A percentile compares a stretch with the other conserved stretches of the same genome.
phyloP scores from a whole-genome alignment of 1,140 invertebrate species.

The Atta texana region DNA sequence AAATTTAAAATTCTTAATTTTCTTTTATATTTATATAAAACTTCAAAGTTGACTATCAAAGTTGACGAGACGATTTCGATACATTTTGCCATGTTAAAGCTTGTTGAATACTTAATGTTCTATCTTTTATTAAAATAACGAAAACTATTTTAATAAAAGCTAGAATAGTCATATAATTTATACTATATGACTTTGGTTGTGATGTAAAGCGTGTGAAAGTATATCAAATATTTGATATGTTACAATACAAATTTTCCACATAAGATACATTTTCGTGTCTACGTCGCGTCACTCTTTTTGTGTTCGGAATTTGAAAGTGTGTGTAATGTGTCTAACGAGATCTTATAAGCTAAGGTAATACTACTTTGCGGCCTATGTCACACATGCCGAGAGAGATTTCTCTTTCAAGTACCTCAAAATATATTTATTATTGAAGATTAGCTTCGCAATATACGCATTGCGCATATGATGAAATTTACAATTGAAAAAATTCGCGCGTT shows the following conservation, averaged over 20 bases:
- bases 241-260: not conserved
- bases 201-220: not conserved
- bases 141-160: constrained; percentile 64
- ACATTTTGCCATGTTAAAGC: constrained; percentile 48
- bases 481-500: not conserved
- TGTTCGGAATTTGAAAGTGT: constrained; percentile 22
- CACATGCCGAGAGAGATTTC: constrained; percentile 1
- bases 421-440: constrained; percentile 44
- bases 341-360: constrained; percentile 22
- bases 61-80: not conserved
- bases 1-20: constrained; percentile 10
- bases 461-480: constrained; percentile 29
- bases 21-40: constrained; percentile 44
- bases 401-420: constrained; percentile 32
- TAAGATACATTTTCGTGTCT: not conserved
- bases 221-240: not conserved
- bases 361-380: constrained; percentile 19
- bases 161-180: constrained; percentile 29
- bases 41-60: not conserved
- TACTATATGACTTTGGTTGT: not conserved
- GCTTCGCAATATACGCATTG: not conserved
- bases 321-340: constrained; percentile 36
- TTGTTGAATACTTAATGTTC: constrained; percentile 63
- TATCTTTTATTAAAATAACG: not conserved
- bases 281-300: not conserved